These are phyloP conservation scores for Trissolcus basalis DNA, from an alignment of 1,140 invertebrate genomes.

Conservation along the genomic window DNA sequence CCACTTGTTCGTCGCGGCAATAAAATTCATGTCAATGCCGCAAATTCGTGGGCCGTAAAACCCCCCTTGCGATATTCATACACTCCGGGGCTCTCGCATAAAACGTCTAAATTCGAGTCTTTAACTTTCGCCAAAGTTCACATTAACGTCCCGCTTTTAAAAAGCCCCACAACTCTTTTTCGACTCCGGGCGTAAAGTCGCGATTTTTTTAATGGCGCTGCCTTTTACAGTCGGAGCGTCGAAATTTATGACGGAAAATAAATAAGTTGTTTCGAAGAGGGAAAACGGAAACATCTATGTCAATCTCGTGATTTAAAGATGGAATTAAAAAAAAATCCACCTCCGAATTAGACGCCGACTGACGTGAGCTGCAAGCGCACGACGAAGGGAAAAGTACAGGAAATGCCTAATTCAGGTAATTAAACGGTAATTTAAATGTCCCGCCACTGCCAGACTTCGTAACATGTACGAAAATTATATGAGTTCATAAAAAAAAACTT, in stretches of 20 bases:
- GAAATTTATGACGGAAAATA: constrained; percentile 40
- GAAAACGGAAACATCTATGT: constrained; percentile 23
- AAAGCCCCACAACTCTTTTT: constrained; percentile 31
- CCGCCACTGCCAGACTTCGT: too few species aligned
- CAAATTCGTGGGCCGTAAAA: constrained; percentile 17
- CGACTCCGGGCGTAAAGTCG: constrained; percentile 35
- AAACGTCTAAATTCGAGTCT: constrained; percentile 37
- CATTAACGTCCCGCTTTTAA: constrained; percentile 38
- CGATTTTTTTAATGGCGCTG: constrained; percentile 30
- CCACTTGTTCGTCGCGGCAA: constrained; percentile 9
- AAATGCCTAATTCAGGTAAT: too few species aligned
- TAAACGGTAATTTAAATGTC: too few species aligned
- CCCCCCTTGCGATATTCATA: constrained; percentile 31
- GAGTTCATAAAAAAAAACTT: too few species aligned
- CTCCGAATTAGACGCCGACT: too few species aligned
- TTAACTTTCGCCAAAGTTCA: constrained; percentile 29
- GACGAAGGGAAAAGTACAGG: too few species aligned
- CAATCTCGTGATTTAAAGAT: constrained; percentile 43
- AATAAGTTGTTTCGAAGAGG: constrained; percentile 26
- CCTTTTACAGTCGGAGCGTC: constrained; percentile 32
- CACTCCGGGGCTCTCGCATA: constrained; percentile 18
- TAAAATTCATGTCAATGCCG: constrained; percentile 31
- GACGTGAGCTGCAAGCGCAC: too few species aligned
- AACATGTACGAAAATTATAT: too few species aligned
- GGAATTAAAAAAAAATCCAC: constrained; percentile 40